Evolutionary conservation across 2,797 vertebrate species (phyloP).

Genomic region (Poecilia gillii): DNA sequence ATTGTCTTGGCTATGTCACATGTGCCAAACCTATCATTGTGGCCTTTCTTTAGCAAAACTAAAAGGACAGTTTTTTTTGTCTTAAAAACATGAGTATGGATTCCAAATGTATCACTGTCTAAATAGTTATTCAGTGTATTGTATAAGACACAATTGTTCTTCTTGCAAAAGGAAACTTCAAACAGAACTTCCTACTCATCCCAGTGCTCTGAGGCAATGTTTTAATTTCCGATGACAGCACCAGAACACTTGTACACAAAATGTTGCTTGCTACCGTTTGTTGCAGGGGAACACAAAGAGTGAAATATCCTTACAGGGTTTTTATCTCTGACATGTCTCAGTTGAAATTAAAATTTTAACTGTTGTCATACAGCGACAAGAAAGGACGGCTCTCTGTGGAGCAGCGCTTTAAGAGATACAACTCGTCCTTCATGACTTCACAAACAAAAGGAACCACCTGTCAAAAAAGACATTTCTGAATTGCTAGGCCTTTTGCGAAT

Average conservation of each 20-base stretch:
- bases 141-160: conserved; percentile 33
- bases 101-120: conserved; percentile 34
- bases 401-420: conserved; percentile 5
- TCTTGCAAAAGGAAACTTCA: conserved; percentile 56
- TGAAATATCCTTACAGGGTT: conserved; percentile 24
- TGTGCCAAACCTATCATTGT: neutral
- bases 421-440: conserved; percentile 21
- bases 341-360: conserved; percentile 34
- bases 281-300: conserved; percentile 51
- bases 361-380: conserved; percentile 13
- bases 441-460: conserved; percentile 10
- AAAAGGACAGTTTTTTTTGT: neutral
- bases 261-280: conserved; percentile 51
- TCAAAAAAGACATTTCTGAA: conserved; percentile 11
- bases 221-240: conserved; percentile 64
- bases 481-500: conserved; percentile 25
- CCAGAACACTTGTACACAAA: conserved; percentile 60
- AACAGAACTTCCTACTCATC: conserved; percentile 38
- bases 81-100: neutral
- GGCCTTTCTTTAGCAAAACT: neutral
- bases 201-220: conserved; percentile 43
- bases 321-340: conserved; percentile 13
- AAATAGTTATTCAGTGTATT: conserved; percentile 42
- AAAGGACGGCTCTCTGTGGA: conserved; percentile 17
- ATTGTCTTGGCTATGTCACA: neutral